A percentile compares a stretch with the other conserved stretches of the same genome.
These are phyloP conservation scores for Brachyhypopomus occidentalis DNA, from an alignment of 2,113 vertebrate species.

Conservation along the genomic window DNA sequence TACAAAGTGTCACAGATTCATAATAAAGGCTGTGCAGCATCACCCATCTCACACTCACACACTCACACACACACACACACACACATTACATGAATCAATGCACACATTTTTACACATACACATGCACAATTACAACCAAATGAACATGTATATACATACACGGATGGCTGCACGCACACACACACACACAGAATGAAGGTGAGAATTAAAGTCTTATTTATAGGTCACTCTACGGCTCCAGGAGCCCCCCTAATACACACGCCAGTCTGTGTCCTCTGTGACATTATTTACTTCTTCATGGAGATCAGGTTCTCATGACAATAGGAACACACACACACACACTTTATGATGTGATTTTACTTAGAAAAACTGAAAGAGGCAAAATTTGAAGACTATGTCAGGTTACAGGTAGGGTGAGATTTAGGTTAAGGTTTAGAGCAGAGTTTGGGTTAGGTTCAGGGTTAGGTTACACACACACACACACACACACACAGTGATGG, in stretches of 20 bases:
- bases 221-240: no score
- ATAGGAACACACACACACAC: conserved; percentile 45
- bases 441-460: no score
- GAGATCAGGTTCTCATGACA: no score
- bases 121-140: conserved; percentile 42
- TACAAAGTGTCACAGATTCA: conserved; percentile 83
- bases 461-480: conserved; percentile 1
- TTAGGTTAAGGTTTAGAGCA: no score
- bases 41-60: conserved; percentile 45
- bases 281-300: no score
- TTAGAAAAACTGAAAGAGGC: no score
- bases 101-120: conserved; percentile 52
- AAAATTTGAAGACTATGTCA: no score
- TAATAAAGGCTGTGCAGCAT: conserved; percentile 59
- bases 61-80: conserved; percentile 52
- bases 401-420: no score
- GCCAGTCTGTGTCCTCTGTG: neutral
- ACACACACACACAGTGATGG: conserved; percentile 69
- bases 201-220: no score
- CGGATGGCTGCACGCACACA: neutral
- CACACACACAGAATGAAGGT: conserved; percentile 50
- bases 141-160: no score
- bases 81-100: conserved; percentile 8
- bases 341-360: no score
- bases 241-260: conserved; percentile 22